Base-by-base conservation (phyloP, 35 echinoderm and acorn worm genomes). In the Lytechinus variegatus region DNA sequence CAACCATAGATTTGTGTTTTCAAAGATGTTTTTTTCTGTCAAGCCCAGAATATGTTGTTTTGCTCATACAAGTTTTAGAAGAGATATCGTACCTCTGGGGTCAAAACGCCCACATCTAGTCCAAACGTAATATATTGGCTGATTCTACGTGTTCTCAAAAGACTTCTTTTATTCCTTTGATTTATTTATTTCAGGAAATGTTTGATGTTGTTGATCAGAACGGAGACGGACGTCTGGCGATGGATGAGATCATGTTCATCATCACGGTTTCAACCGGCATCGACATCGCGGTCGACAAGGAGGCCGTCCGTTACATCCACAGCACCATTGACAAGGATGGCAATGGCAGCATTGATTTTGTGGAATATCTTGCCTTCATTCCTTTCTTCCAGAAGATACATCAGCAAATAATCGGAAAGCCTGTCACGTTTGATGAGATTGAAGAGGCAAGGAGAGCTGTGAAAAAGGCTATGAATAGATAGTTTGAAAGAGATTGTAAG, bases 331-430 rank as follows among this genome's bases (percentile, higher is more conserved):
- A 99, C 86, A 58, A 94, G 9, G 96, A 99, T 86, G 95, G 94
- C 4, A 95, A 95, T 86, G 97, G 98, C 7, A 95, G 96, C 54
- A 97, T 99, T 29, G 98, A 99, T 54, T 99, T 99, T 87, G 94
- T 97, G 27, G 98, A 99, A 53, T 99, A 96, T 86, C 88, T 99
- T 44, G 95, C 98, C 13, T 99, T 96, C 89, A 97, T 99, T 90
- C 98, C 98, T 1, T 99, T 99, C 72, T 99, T 99, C 86, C 86
- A 97, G 57, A 99, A 97, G 92, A 94, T 99, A 0, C 97, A 99
- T 87, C 72, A 95, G 44, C 94, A 97, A 52, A 96, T 99, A 66
- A 55, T 97, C 19, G 97, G 98, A 3, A 95, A 93, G 28, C 97
- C 97, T n/a, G 96, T 95, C 6, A 89, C 97, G 12, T 54, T 99